Evolutionary conservation across 1,140 invertebrate genomes (phyloP).

Genomic region (Venustaconcha ellipsiformis): DNA sequence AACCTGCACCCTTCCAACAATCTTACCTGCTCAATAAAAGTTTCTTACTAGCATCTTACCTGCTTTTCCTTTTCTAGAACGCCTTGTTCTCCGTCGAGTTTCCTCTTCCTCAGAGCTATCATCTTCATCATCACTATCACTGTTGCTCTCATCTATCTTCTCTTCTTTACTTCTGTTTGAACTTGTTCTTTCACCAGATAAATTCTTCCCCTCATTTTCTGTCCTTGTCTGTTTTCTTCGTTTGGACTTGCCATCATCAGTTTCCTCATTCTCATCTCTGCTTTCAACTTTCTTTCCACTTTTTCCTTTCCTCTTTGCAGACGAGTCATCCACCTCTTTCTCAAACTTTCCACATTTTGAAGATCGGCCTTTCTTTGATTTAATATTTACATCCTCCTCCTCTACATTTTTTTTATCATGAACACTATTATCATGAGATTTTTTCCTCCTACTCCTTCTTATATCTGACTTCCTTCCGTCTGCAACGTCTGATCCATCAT

Average conservation of each 20-base stretch:
- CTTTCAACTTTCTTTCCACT: slow-evolving; percentile 4
- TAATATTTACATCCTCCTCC: slow-evolving; percentile 25
- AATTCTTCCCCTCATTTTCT: not conserved
- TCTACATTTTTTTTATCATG: slow-evolving; percentile 21
- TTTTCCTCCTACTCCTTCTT: slow-evolving; percentile 9
- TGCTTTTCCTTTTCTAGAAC: too few relatives aligned
- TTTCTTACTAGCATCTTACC: too few relatives aligned
- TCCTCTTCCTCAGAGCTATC: slow-evolving; percentile 19
- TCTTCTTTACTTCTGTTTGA: not conserved
- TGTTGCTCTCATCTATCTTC: slow-evolving; percentile 9
- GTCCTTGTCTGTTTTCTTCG: not conserved
- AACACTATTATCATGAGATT: not conserved
- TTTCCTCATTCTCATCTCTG: slow-evolving; percentile 1
- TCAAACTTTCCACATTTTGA: slow-evolving; percentile 30
- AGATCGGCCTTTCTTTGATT: slow-evolving; percentile 22
- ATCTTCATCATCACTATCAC: slow-evolving; percentile 2
- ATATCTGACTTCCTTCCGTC: slow-evolving; percentile 20
- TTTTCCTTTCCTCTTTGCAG: slow-evolving; percentile 1
- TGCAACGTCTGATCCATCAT: slow-evolving; percentile 15
- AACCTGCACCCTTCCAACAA: too few relatives aligned
- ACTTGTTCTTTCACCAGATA: not conserved
- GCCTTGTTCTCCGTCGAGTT: not conserved
- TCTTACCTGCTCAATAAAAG: too few relatives aligned
- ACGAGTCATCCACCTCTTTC: slow-evolving; percentile 16
- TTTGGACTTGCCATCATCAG: slow-evolving; percentile 1